phyloP scores from a whole-genome alignment of 2,888 invertebrate genomes.

The Macrophya annulata region DNA sequence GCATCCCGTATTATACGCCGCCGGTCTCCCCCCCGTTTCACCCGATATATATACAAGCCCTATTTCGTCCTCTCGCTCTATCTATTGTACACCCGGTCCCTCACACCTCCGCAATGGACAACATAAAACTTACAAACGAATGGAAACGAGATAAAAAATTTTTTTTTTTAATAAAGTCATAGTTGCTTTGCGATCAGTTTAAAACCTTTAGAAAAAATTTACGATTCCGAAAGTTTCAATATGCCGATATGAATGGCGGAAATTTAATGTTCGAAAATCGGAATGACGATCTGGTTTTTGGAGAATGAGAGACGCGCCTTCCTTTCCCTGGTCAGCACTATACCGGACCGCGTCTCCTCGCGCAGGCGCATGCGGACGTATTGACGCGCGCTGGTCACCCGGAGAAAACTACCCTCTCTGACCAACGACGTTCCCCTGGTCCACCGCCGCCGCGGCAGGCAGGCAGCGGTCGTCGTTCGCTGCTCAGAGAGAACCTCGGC shows the following conservation, averaged over 20 bases:
- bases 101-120: neutral
- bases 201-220: neutral
- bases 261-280: neutral
- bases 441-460: conserved; percentile 39
- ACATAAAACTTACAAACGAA: neutral
- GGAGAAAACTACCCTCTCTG: conserved; percentile 71
- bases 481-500: conserved; percentile 52
- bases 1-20: conserved; percentile 67
- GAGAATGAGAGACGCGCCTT: conserved; percentile 58
- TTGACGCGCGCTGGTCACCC: conserved; percentile 78
- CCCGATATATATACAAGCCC: conserved; percentile 18
- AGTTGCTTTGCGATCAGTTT: neutral
- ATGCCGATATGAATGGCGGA: neutral
- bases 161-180: neutral
- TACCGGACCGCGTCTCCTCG: conserved; percentile 59
- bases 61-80: neutral
- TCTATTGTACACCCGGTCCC: neutral
- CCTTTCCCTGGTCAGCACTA: conserved; percentile 55
- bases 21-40: conserved; percentile 58
- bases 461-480: conserved; percentile 62
- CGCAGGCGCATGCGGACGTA: conserved; percentile 76
- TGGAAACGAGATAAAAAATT: neutral
- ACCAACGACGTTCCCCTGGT: conserved; percentile 67
- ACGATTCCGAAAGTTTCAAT: neutral
- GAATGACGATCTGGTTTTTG: neutral